Base-by-base conservation (phyloP, 2,797 vertebrate species). In the Lutjanus argentimaculatus region DNA sequence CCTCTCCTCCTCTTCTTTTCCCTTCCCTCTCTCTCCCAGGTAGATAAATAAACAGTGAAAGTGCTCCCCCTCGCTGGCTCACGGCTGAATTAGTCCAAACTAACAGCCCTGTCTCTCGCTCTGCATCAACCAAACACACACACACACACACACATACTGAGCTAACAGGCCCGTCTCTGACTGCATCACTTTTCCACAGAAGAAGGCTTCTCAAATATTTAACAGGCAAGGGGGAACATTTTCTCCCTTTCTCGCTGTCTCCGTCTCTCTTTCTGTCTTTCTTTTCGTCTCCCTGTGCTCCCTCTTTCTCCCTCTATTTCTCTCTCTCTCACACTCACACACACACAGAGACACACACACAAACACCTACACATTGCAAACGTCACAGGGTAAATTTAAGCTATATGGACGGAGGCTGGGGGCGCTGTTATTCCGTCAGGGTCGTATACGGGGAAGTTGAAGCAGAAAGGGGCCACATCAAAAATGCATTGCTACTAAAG, bases 31-130 rank as follows among this genome's bases (percentile, higher is more conserved):
- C 77, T 80, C 85, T 84, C 90, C 86, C 93, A 94, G 93, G 92
- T 93, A 93, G 90, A 92, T 94, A 95, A 95, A 95, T 94, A 95
- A 95, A 95, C 94, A 94, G 87, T 76, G 89, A 93, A 94, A 93
- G 90, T 91, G 89, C 91, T 93, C 92, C 83, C 89, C 83, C 87
- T 89, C 73, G 11, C 79, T 87, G 52, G 40, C 91, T 94, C 91
- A 93, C 72, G 72, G 88, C 89, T 93, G 93, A 93, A 93, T 94
- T 94, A 92, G 91, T 91, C 77, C 89, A 88, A 87, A 92, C 91
- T 85, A 90, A 92, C 86, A 67, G 80, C 68, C 76, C 83, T 74
- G 76, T 89, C 89, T 89, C 79, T 79, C 79, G 80, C 85, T 82
- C 77, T 76, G 82, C 85, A 87, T 91, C 88, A 84, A 64, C 69